Evolutionary conservation across 2,888 invertebrate species (phyloP).

Genomic region (Polyommatus iphigenia): DNA sequence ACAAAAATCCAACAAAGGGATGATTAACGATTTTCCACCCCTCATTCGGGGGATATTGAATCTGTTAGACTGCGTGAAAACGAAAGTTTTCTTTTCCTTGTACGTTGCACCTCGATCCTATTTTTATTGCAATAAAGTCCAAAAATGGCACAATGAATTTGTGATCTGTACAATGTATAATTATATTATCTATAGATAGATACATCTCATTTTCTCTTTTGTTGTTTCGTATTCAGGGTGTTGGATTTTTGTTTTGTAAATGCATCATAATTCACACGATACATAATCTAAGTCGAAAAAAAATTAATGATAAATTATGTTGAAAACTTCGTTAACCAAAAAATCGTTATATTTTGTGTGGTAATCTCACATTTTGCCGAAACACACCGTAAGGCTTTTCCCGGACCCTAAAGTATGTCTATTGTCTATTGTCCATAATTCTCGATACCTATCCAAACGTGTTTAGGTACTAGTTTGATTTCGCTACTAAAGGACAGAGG

Average conservation of each 20-base stretch:
- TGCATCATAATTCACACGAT: background rate
- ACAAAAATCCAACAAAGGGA: slow-evolving; percentile 80
- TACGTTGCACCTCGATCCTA: slow-evolving; percentile 7
- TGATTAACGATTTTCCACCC: slow-evolving; percentile 79
- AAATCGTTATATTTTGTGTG: too few relatives aligned
- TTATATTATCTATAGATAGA: background rate
- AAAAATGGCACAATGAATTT: background rate
- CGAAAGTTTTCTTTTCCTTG: slow-evolving; percentile 74
- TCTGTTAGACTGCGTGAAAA: slow-evolving; percentile 78
- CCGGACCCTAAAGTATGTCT: too few relatives aligned
- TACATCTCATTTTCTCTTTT: background rate
- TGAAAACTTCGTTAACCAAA: too few relatives aligned
- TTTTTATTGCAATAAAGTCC: background rate
- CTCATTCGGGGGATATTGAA: slow-evolving; percentile 79
- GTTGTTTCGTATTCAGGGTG: background rate
- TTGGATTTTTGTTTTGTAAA: background rate
- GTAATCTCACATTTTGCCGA: too few relatives aligned
- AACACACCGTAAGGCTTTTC: too few relatives aligned
- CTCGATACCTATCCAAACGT: too few relatives aligned
- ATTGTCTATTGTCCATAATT: too few relatives aligned
- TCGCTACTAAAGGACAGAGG: too few relatives aligned
- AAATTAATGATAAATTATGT: too few relatives aligned
- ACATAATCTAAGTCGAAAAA: background rate
- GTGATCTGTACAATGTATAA: background rate
- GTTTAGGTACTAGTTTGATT: too few relatives aligned